Evolutionary conservation across 2,888 invertebrate species (phyloP), one percentile per base, ranked within the genome.

Genomic region (Aphodius granarius): DNA sequence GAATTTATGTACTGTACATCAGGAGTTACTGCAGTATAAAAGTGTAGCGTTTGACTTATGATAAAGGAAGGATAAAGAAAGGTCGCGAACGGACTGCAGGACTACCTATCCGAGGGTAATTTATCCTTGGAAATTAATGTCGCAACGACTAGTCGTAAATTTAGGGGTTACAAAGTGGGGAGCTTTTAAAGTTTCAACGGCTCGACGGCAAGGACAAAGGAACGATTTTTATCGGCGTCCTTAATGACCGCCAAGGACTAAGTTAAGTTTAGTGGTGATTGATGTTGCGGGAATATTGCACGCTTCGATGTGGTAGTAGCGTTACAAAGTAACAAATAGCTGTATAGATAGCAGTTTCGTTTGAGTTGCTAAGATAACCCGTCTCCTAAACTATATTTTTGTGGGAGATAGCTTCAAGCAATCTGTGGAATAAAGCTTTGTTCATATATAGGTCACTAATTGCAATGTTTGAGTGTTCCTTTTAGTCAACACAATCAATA

Each of bases 31-130:
- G 73, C 73, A 16, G 66, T 66, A 63, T 73, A 68, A 73, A 73
- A 73, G 62, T 73, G 66, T 73, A 64, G 66, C 73, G 22, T 73
- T 73, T 73, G 73, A 73, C 73, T 73, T 68, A 73, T 73, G 66
- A 43, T 66, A 17, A 22, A 18, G 17, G 43, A 68, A 21, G 13
- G 68, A 16, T 20, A n/a, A 20, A 19, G 20, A 68, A 68, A 19
- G 17, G 18, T 65, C 16, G 65, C 17, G 16, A 17, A 65, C 65
- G 65, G 16, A 65, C 15, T 65, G 9, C n/a, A n/a, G n/a, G n/a
- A n/a, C n/a, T n/a, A n/a, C n/a, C n/a, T n/a, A n/a, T n/a, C n/a
- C n/a, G n/a, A n/a, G n/a, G 65, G 65, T 65, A 65, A 65, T 65
- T 65, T 65, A 65, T 68, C 19, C 68, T 21, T n/a, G 68, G 68